Percentiles rank a stretch among this genome's conserved stretches.
Conservation (phyloP, 2,888 invertebrate genomes). For the Chrysina gloriosa region DNA sequence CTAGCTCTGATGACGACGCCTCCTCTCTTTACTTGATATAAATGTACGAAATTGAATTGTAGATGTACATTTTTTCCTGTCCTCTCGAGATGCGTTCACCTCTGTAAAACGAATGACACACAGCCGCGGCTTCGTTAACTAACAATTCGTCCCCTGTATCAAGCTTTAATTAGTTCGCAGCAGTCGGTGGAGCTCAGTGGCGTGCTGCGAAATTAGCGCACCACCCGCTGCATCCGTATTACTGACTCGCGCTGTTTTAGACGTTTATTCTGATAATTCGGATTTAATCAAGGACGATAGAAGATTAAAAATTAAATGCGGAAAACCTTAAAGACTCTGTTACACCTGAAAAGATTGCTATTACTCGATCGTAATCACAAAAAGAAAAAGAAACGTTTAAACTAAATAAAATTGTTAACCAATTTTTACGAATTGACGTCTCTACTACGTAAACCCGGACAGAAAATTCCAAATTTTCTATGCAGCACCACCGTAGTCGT, state of each 20-base stretch:
- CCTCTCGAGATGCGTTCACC: not conserved
- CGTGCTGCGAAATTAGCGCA: constrained; percentile 21
- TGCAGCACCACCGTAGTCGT: too few species aligned
- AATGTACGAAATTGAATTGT: not conserved
- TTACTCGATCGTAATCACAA: too few species aligned
- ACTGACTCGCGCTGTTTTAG: not conserved
- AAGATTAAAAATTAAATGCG: not conserved
- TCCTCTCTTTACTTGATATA: not conserved
- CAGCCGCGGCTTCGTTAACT: not conserved
- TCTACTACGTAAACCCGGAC: too few species aligned
- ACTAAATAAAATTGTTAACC: too few species aligned
- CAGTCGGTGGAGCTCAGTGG: constrained; percentile 14
- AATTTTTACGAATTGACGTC: too few species aligned
- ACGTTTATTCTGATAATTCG: not conserved
- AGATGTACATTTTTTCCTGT: not conserved
- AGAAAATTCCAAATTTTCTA: too few species aligned
- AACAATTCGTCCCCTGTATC: constrained; percentile 29
- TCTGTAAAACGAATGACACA: constrained; percentile 11
- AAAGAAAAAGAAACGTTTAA: too few species aligned
- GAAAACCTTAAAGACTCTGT: too few species aligned
- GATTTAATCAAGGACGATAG: too few species aligned
- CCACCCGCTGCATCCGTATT: not conserved
- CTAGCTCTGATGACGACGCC: not conserved
- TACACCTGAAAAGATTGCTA: too few species aligned
- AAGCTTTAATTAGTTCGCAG: constrained; percentile 27